Evolutionary conservation across 1,140 invertebrate species (phyloP).

Genomic region (Halictus rubicundus): DNA sequence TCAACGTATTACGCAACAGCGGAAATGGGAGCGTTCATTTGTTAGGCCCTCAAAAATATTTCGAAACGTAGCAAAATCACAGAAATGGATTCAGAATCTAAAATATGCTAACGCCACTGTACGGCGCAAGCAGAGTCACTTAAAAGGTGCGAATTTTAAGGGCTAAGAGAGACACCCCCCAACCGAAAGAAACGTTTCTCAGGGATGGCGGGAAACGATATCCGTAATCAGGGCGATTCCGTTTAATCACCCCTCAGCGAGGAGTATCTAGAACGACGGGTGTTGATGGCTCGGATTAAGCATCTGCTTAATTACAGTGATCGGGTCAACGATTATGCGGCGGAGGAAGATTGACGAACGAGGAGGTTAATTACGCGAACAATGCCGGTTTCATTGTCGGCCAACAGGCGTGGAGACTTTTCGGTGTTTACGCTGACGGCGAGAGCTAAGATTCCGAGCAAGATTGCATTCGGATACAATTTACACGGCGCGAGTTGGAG

Average conservation of each 20-base stretch:
- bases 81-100: no score
- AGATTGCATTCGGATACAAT: not conserved
- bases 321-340: conserved; percentile 35
- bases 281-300: conserved; percentile 27
- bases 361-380: conserved; percentile 42
- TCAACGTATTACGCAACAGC: no score
- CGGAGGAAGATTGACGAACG: conserved; percentile 26
- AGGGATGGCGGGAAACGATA: not conserved
- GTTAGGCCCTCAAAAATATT: no score
- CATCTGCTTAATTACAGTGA: conserved; percentile 42
- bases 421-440: not conserved
- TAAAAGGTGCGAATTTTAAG: no score
- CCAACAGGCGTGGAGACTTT: not conserved
- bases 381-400: conserved; percentile 13
- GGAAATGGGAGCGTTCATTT: no score
- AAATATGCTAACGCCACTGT: no score
- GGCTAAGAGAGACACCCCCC: no score
- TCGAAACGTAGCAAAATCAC: no score
- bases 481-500: not conserved
- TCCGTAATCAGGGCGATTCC: not conserved
- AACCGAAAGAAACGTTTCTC: no score
- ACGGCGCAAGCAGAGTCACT: no score
- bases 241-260: conserved; percentile 11
- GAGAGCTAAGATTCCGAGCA: not conserved
- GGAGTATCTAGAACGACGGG: not conserved